Evolutionary conservation across 2,797 vertebrate species (phyloP), one percentile per base, ranked within the genome.

Genomic region (Pseudochaenichthys georgianus): DNA sequence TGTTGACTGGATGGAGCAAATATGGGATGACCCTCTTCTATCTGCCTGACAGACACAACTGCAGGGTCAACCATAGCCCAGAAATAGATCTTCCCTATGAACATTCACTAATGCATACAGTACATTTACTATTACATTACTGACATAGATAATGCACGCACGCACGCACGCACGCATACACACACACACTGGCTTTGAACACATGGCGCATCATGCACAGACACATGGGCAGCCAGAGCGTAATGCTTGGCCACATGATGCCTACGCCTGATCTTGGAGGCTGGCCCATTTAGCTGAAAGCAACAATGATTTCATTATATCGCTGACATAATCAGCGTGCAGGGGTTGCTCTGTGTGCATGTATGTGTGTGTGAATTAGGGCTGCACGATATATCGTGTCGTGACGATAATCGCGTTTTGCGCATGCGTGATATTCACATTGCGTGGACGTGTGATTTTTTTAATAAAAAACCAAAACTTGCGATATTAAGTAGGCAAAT

Each of bases 301-400:
- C 83, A 89, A 92, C 91, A 93, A 91, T 87, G 89, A 90, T 90
- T 91, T 89, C 89, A 91, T 94, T 93, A 91, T 93, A 65, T 78
- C 42, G 59, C 75, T 68, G 73, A 85, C 88, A 87, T 86, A 78
- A 80, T 87, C 79, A 83, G 77, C 81, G 80, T 48, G 70, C 65
- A 75, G 75, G 74, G 77, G 74, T 87, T 77, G 58, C 19, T 51
- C 43, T 67, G 19, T 65, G 51, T 10, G 13, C 28, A 62, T 34
- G 28, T 28, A 28, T 28, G 28, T 28, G 23, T 23, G 23, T 23
- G 23, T 23, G 23, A 23, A 23, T 23, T 23, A 23, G 23, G 23
- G 23, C 23, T 23, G 23, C 23, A 23, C 23, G 23, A 23, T 23
- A 23, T 23, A 23, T 23, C 23, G 23, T 23, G 23, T 23, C 23